Evolutionary conservation across 1,140 invertebrate genomes (phyloP), one percentile per base, ranked within the genome.

Genomic region (Holcopasites calliopsidis): DNA sequence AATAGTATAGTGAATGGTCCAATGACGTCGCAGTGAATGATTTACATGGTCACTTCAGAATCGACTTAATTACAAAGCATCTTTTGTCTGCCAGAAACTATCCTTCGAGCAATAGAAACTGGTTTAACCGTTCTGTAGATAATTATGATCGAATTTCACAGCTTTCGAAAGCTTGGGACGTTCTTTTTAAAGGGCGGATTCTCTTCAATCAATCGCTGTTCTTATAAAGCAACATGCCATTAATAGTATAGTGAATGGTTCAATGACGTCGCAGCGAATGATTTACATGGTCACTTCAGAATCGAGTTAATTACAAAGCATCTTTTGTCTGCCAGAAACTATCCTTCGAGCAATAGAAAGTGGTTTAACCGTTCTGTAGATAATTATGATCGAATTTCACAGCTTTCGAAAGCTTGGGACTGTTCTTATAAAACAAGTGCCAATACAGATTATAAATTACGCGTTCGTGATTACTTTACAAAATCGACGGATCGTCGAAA

Each of bases 241-340:
- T 78, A 75, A 75, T 78, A 78, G 55, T 31, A 66, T 55, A 60
- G 47, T 47, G 61, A 68, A 75, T 61, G 62, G 21, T 61, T n/a
- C 16, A 40, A 42, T 75, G 71, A 78, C 62, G 54, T 75, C 62
- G 65, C 42, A 5, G 49, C 11, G 52, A 54, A 75, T 57, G 26
- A 55, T 72, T 62, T 50, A 65, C 40, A 31, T 5, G 28, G 2
- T 21, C 1, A n/a, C 38, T 28, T 61, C 28, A 35, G 33, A 40
- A 58, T 58, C 44, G 23, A 26, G 40, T 75, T 69, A 69, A 75
- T 69, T 69, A 58, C 44, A 42, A 75, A 40, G 7, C 33, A 28
- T 31, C 28, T 10, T 13, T 16, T 16, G 21, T 31, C 26, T 52
- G 23, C 6, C 21, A 10, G 26, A 52, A 58, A 42, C 13, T 35